Conservation (phyloP, 2,888 invertebrate species). For the Nomada fucata region DNA sequence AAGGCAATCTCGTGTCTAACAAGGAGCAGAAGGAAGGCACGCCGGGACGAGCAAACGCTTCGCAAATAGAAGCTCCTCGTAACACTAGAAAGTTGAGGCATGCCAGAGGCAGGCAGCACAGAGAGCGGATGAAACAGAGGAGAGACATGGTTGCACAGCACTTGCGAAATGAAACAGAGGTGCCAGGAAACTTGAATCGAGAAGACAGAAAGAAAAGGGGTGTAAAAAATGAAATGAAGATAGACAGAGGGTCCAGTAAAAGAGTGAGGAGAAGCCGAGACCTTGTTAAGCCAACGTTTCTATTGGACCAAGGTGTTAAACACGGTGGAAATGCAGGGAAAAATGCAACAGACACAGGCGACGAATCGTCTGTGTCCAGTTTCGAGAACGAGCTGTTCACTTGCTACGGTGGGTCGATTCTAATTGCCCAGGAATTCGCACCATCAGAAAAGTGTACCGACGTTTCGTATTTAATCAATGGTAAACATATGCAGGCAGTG, state of each 20-base stretch:
- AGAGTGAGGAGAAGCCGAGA: conserved; percentile 71
- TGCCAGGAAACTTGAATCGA: conserved; percentile 4
- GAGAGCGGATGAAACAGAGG: conserved; percentile 65
- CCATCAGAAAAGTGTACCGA: conserved; percentile 89
- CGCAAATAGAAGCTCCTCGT: conserved; percentile 47
- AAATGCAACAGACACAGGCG: conserved; percentile 85
- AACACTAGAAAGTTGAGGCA: conserved; percentile 68
- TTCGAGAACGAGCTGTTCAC: conserved; percentile 91
- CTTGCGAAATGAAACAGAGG: background rate
- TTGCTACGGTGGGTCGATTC: conserved; percentile 91
- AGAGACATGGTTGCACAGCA: conserved; percentile 33
- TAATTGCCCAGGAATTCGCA: conserved; percentile 90
- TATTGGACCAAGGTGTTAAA: conserved; percentile 90
- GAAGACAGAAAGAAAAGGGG: conserved; percentile 61
- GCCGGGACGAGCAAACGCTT: background rate
- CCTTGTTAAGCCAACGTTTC: conserved; percentile 74
- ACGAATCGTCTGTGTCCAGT: conserved; percentile 91
- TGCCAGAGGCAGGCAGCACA: conserved; percentile 65
- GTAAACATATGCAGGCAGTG: conserved; percentile 88
- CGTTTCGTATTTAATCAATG: conserved; percentile 89
- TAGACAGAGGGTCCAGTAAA: conserved; percentile 52
- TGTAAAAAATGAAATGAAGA: conserved; percentile 37
- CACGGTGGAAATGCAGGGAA: conserved; percentile 90
- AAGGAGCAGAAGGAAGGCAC: conserved; percentile 22
- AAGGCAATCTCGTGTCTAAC: background rate